These are phyloP conservation scores for Endomychus coccineus DNA, from an alignment of 2,888 invertebrate genomes.

Conservation along the genomic window DNA sequence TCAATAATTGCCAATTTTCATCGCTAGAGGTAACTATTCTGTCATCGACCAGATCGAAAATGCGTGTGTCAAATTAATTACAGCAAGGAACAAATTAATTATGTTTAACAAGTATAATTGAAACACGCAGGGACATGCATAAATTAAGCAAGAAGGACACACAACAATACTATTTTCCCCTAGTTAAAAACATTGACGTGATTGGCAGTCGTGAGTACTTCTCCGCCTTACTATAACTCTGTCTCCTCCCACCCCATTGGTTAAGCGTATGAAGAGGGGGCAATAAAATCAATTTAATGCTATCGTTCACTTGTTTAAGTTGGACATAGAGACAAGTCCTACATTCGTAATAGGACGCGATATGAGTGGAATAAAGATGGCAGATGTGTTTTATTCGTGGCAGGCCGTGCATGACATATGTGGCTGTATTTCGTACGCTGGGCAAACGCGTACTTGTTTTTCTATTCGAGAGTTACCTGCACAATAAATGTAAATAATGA, in stretches of 20 bases:
- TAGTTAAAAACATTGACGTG: slow-evolving; percentile 16
- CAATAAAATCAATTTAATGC: slow-evolving; percentile 48
- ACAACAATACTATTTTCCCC: slow-evolving; percentile 9
- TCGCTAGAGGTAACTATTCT: too few species aligned
- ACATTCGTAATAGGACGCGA: too few species aligned
- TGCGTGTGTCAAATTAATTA: slow-evolving; percentile 35
- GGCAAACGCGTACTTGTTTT: slow-evolving; percentile 18
- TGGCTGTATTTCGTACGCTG: slow-evolving; percentile 15
- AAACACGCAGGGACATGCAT: slow-evolving; percentile 18
- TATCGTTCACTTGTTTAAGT: slow-evolving; percentile 36
- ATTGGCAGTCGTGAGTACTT: slow-evolving; percentile 40
- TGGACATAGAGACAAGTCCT: slow-evolving; percentile 31
- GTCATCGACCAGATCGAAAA: slow-evolving; percentile 9
- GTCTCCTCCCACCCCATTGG: slow-evolving; percentile 40
- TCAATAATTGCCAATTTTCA: too few species aligned
- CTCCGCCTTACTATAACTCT: slow-evolving; percentile 38
- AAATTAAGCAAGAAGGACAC: slow-evolving; percentile 18
- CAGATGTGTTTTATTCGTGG: slow-evolving; percentile 6
- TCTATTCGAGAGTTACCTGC: slow-evolving; percentile 9
- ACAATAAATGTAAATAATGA: slow-evolving; percentile 19
- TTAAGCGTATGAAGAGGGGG: slow-evolving; percentile 36
- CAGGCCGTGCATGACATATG: slow-evolving; percentile 21
- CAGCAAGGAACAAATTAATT: slow-evolving; percentile 38
- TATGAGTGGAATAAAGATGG: slow-evolving; percentile 22
- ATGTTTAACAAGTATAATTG: slow-evolving; percentile 36